These are phyloP conservation scores for Drosophila mimetica DNA, from an alignment of 2,888 invertebrate genomes.

Conservation along the genomic window DNA sequence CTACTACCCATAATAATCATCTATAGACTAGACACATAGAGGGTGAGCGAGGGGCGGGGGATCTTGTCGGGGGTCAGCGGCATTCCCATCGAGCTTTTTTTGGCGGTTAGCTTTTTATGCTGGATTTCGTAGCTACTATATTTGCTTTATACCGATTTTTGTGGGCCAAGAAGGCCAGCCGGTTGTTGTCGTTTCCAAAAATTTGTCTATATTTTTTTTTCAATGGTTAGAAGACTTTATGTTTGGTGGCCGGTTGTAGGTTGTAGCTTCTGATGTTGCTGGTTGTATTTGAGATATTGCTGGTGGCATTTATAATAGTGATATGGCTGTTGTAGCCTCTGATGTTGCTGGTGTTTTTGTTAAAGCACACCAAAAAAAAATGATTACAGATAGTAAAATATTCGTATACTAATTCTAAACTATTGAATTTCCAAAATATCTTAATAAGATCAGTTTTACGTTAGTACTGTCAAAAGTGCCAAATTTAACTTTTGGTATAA, in stretches of 20 bases:
- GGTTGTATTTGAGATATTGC: background rate
- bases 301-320: background rate
- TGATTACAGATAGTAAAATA: too few relatives aligned
- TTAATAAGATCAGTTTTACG: too few relatives aligned
- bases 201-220: background rate
- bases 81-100: constrained; percentile 35
- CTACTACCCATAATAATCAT: background rate
- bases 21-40: background rate
- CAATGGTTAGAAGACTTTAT: constrained; percentile 1
- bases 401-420: too few relatives aligned
- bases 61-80: constrained; percentile 39
- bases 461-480: too few relatives aligned
- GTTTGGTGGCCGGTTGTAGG: background rate
- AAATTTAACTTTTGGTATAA: too few relatives aligned
- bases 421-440: too few relatives aligned
- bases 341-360: background rate
- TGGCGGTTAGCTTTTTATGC: constrained; percentile 32
- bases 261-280: constrained; percentile 7
- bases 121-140: constrained; percentile 27
- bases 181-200: constrained; percentile 53
- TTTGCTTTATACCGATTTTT: constrained; percentile 26
- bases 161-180: constrained; percentile 69
- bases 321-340: background rate
- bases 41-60: background rate
- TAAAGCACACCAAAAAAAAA: too few relatives aligned